Evolutionary conservation across 2,888 invertebrate genomes (phyloP).

Genomic region (Kryphioiulus occultus): DNA sequence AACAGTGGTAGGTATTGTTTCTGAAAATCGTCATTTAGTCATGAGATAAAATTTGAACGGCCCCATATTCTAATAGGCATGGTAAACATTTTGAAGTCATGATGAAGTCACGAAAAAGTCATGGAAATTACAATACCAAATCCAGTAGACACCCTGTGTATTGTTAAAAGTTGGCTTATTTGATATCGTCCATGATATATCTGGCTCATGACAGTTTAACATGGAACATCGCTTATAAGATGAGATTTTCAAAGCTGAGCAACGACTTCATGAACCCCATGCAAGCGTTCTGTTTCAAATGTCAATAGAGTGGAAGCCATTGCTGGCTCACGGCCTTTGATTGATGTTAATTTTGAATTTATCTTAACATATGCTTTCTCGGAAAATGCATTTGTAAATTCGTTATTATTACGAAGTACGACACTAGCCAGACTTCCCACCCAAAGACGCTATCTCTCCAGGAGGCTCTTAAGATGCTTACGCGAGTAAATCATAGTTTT

Average conservation of each 20-base stretch:
- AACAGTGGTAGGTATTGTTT: too few species aligned
- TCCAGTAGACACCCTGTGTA: neutral
- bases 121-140: too few species aligned
- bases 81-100: too few species aligned
- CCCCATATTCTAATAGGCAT: too few species aligned
- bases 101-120: too few species aligned
- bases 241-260: neutral
- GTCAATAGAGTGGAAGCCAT: conserved; percentile 8
- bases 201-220: neutral
- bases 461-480: conserved; percentile 36
- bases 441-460: conserved; percentile 19
- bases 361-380: conserved; percentile 29
- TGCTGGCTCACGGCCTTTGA: neutral
- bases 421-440: conserved; percentile 28
- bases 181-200: neutral
- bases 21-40: too few species aligned
- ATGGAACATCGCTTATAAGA: neutral
- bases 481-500: conserved; percentile 25
- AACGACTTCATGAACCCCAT: neutral
- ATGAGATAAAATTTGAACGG: too few species aligned
- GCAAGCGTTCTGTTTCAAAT: neutral
- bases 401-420: conserved; percentile 10
- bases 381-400: conserved; percentile 37
- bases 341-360: conserved; percentile 39
- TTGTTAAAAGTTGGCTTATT: neutral